Evolutionary conservation across 2,113 vertebrate genomes (phyloP).

Genomic region (Eublepharis macularius): DNA sequence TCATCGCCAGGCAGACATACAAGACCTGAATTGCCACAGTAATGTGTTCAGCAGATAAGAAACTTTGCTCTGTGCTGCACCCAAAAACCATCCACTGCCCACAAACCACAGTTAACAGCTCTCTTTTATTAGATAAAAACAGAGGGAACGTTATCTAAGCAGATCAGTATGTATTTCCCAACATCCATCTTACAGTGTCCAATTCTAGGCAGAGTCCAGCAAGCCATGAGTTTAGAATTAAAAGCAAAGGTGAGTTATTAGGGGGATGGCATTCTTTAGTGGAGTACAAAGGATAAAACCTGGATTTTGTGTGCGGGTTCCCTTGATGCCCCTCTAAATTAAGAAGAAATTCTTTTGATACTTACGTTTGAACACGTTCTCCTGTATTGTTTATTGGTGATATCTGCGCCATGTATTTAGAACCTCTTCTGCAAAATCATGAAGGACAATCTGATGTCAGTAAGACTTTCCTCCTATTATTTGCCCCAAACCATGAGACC

Average conservation of each 20-base stretch:
- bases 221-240: not conserved
- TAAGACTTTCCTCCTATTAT: no score
- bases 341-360: no score
- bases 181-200: not conserved
- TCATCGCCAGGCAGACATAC: not conserved
- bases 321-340: no score
- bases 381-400: no score
- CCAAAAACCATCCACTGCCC: constrained; percentile 23
- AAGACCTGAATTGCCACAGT: not conserved
- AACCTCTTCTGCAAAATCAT: no score
- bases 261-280: no score
- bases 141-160: not conserved
- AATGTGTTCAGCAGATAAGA: constrained; percentile 16
- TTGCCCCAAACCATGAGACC: no score
- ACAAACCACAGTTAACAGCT: constrained; percentile 38
- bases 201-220: constrained; percentile 10
- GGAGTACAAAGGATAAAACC: no score
- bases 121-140: constrained; percentile 7
- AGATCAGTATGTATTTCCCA: constrained; percentile 22
- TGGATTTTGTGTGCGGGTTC: no score
- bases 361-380: no score
- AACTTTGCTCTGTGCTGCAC: not conserved
- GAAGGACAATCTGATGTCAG: no score
- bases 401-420: no score
- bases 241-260: not conserved